Base-by-base conservation (phyloP, 92 coral and sea anemone species). In the Parazoanthus darwini region DNA sequence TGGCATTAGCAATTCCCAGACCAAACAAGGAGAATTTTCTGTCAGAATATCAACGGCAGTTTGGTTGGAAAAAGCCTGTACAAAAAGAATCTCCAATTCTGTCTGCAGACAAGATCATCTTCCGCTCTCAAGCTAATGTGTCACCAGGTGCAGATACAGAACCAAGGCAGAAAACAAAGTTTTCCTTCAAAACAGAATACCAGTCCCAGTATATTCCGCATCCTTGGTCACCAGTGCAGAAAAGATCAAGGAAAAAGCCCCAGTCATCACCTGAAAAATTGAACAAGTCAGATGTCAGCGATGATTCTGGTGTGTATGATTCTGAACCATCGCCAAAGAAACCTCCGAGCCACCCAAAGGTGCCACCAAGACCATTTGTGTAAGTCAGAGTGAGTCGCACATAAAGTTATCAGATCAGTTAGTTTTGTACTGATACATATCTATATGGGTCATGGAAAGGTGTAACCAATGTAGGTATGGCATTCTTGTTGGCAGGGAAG, bases 41-140 rank as follows among this genome's bases (percentile, higher is more conserved):
- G 26, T 92, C 94, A 9, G 94, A 92, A 46, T 92, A 92, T 78
- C 92, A 80, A 37, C 88, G 91, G 46, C 94, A 92, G 89, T 92
- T 92, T 85, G 75, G 90, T 43, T 92, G 94, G 94, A 92, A 92
- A 74, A 90, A 88, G 50, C 94, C 93, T 4, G 63, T 85, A 2
- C 85, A 42, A 7, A 65, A 80, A 39, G 94, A 92, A 79, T 89
- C 94, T 35, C 94, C 94, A 50, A 88, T 92, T 18, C 80, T 92
- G 63, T 92, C 94, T 25, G 94, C 94, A 5, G 91, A 92, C 20
- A 88, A 83, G 65, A 76, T 92, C 76, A 79, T 92, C 22, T 88
- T 82, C 87, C 65, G 66, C 9, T 89, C 92, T 8, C 93, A 92
- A 25, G 91, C 78, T 13, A 79, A 91, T 82, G 80, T 86, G 5